phyloP scores from a whole-genome alignment of 1,140 invertebrate genomes.

The Drosophila sp. region DNA sequence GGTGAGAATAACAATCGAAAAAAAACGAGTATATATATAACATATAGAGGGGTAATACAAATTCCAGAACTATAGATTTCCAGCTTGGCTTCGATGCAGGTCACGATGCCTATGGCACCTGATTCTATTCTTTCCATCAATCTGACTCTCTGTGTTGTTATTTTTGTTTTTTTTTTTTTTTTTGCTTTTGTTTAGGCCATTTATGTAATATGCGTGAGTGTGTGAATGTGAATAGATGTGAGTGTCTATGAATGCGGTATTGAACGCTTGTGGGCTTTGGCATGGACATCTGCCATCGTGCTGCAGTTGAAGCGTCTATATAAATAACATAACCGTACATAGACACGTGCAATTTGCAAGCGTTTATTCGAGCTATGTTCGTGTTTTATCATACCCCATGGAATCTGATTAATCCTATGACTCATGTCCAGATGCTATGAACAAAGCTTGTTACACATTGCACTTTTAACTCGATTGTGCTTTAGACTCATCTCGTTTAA shows the following conservation, averaged over 20 bases:
- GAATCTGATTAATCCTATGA: conserved; percentile 15
- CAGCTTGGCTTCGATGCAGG: conserved; percentile 33
- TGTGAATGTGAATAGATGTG: conserved; percentile 14
- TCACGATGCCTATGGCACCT: conserved; percentile 38
- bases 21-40: neutral
- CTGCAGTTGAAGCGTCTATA: conserved; percentile 61
- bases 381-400: neutral
- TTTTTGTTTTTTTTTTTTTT: neutral
- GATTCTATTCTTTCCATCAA: conserved; percentile 35
- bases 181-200: conserved; percentile 2
- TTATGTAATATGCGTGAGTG: conserved; percentile 16
- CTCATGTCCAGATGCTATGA: neutral
- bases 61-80: conserved; percentile 8
- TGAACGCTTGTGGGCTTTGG: conserved; percentile 3
- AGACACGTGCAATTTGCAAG: conserved; percentile 54
- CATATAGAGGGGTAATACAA: conserved; percentile 6
- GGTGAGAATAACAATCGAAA: conserved; percentile 50
- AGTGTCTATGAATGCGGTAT: conserved; percentile 24
- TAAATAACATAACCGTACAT: conserved; percentile 29
- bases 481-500: neutral
- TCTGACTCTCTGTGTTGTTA: conserved; percentile 4
- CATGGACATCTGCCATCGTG: conserved; percentile 31
- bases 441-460: too few species aligned
- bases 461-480: neutral
- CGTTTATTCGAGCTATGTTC: neutral